These are phyloP conservation scores for Acanthosepion pharaonis DNA, from an alignment of 2,888 invertebrate species.

Conservation along the genomic window DNA sequence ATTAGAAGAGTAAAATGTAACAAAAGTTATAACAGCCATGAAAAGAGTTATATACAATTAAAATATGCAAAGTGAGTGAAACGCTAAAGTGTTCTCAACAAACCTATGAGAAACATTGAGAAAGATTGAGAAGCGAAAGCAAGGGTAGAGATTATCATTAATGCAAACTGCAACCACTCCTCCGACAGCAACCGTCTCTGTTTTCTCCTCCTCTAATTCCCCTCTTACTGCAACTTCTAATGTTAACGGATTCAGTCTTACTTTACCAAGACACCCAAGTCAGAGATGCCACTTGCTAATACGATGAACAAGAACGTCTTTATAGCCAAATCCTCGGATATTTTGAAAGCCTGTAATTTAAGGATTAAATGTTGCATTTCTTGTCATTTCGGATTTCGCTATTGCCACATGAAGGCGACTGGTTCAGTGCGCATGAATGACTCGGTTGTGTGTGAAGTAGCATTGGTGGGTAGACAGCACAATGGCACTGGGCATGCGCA, in stretches of 20 bases:
- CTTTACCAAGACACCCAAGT: not conserved
- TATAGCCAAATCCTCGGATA: conserved; percentile 22
- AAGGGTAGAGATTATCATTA: not conserved
- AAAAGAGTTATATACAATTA: not conserved
- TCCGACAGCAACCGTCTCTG: not conserved
- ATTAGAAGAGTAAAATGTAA: no score
- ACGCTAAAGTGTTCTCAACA: not conserved
- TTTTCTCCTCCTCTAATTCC: not conserved
- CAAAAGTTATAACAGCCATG: no score
- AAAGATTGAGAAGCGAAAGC: not conserved
- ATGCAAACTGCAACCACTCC: not conserved
- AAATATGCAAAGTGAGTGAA: not conserved
- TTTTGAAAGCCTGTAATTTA: conserved; percentile 33
- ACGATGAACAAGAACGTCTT: conserved; percentile 33
- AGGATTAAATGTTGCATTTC: conserved; percentile 23
- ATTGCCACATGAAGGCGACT: not conserved
- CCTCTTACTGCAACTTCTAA: not conserved
- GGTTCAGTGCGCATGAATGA: conserved; percentile 13
- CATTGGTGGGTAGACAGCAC: not conserved
- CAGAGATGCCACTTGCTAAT: not conserved
- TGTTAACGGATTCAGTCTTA: not conserved
- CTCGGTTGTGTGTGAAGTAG: not conserved
- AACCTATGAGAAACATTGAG: not conserved
- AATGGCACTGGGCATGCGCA: not conserved
- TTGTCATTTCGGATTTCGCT: not conserved